Evolutionary conservation across 2,797 vertebrate genomes (phyloP), one percentile per base, ranked within the genome.

Genomic region (Phyllotis vaccarum): DNA sequence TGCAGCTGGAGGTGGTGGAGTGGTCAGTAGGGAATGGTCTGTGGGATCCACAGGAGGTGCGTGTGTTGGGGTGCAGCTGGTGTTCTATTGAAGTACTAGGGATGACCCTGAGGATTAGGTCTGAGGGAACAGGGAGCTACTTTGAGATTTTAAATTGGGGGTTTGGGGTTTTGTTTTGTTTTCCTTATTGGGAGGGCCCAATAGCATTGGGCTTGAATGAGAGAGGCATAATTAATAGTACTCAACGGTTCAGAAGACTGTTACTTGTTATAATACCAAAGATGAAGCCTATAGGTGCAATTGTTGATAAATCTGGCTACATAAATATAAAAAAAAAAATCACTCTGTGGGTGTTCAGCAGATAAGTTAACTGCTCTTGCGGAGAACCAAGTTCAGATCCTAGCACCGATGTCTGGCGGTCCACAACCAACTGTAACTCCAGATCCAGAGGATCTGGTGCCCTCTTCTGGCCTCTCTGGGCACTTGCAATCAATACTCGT

Each of bases 231-330:
- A 49, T 70, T 93, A 81, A 82, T 62, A 88, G 43, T 80, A 81
- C 19, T 76, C 56, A 95, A 54, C 49, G 27, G 95, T 94, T 95
- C 83, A 83, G 83, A 96, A 58, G 70, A 76, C 49, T 62, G 85
- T 87, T 19, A 66, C 21, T 81, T 58, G 0, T 93, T 34, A 21
- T 76, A 90, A 79, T 72, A 93, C 43, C 46, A 90, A 70, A 88
- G 58, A 81, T 56, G 86, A 72, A 92, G 19, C 60, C 27, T 52
- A 5, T 40, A 94, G 66, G 31, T 43, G 6, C 40, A 85, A 89
- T 66, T 56, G 52, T 10, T 72, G 43, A 40, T 52, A 79, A 76
- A 43, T 85, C 93, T 96, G 37, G 52, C 56, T 75, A 14, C 22
- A 46, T 86, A 43, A 92, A 88, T 89, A 86, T 76, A 60, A 72